Evolutionary conservation across 2,113 vertebrate genomes (phyloP).

Genomic region (Psettodes erumei): DNA sequence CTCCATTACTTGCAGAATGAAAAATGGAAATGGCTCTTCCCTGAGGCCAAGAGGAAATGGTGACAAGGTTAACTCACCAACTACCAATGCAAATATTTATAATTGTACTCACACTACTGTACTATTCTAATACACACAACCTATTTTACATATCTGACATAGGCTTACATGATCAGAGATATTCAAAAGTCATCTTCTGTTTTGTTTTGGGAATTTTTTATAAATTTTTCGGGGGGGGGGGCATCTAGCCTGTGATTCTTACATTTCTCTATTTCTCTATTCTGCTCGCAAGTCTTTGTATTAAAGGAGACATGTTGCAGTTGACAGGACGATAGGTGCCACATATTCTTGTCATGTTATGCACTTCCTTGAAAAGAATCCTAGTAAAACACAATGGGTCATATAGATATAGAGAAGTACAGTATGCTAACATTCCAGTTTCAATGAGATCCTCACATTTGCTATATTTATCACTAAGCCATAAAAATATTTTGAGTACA

Average conservation of each 20-base stretch:
- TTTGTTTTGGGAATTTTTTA: conserved; percentile 18
- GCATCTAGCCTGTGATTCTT: neutral
- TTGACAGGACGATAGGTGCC: neutral
- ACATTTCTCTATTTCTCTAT: too few relatives aligned
- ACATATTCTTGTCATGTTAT: neutral
- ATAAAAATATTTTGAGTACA: neutral
- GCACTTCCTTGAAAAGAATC: neutral
- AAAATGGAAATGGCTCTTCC: conserved; percentile 84
- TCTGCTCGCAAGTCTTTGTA: neutral
- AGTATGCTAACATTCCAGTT: neutral
- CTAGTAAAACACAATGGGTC: neutral
- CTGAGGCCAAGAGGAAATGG: conserved; percentile 81
- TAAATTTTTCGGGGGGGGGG: too few relatives aligned
- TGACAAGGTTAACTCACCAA: conserved; percentile 21
- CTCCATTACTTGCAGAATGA: conserved; percentile 83
- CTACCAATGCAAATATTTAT: conserved; percentile 29
- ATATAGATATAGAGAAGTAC: neutral
- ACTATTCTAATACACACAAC: neutral
- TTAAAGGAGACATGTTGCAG: neutral
- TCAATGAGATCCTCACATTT: neutral
- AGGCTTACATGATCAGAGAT: neutral
- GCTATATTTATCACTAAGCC: neutral
- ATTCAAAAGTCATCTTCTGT: neutral
- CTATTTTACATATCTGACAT: neutral
- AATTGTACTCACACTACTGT: conserved; percentile 52